Evolutionary conservation across 2,888 invertebrate genomes (phyloP), one percentile per base, ranked within the genome.

Genomic region (Prostheceraeus crozeri): DNA sequence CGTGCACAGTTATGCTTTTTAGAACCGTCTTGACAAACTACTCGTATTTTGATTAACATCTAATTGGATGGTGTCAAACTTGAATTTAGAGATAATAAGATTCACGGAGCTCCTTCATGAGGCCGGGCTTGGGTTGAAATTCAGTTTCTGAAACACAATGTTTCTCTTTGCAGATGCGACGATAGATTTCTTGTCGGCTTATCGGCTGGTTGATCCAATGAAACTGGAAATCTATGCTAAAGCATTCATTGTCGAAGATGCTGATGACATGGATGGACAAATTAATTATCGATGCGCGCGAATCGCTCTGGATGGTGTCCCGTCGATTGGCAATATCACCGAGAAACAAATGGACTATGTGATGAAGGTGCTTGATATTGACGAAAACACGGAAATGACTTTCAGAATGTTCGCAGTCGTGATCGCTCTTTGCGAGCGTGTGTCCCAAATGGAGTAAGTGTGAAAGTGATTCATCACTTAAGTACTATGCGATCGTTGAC

Each of bases 391-490:
- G 0, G 69, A 73, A 40, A 66, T 75, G 28, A 73, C 74, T 0
- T 75, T 75, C 64, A 63, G 72, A 30, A 75, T 75, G 75, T 75
- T 75, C 67, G 70, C 74, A 8, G 75, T 75, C 10, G 69, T 74
- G 53, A 66, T 71, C 1, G 73, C 75, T 1, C 63, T 75, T 6
- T 71, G 71, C 60, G 75, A 75, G 59, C 54, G 75, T 31, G 72
- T 75, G 3, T 73, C 74, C 1, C 64, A 68, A 35, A 75, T 75
- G 75, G 75, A 75, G 75, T 75, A 66, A 68, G 74, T 68, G 16
- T 8, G 55, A 16, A 48, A 55, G 27, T 19, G 14, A 14, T 19
- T 19, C 51, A 48, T 3, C 27, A 45, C 2, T 21, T 3, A 45
- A 4, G 2, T 3, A 4, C 3, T 3, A 14, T 3, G 2, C 2